These are phyloP conservation scores for Brachyopa scutellaris DNA, from an alignment of 2,888 invertebrate genomes.

Conservation along the genomic window DNA sequence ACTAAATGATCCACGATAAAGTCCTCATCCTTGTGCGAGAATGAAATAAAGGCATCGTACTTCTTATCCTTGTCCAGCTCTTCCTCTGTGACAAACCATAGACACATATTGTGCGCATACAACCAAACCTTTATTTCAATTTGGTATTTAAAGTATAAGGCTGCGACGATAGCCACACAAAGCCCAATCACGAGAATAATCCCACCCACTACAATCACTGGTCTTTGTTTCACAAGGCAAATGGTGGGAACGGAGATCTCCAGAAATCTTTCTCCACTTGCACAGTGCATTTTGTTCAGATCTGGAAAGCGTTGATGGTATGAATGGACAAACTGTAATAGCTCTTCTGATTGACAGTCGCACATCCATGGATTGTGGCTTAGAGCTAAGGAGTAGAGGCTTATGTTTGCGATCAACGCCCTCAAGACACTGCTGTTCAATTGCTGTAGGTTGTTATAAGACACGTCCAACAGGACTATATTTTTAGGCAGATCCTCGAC, in stretches of 20 bases:
- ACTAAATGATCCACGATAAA: slow-evolving; percentile 86
- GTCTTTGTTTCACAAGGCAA: slow-evolving; percentile 80
- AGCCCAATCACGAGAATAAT: slow-evolving; percentile 82
- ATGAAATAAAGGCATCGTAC: slow-evolving; percentile 92
- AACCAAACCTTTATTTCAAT: slow-evolving; percentile 87
- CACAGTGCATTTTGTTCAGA: slow-evolving; percentile 77
- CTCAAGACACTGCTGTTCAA: slow-evolving; percentile 81
- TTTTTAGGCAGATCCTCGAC: slow-evolving; percentile 81
- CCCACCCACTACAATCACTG: slow-evolving; percentile 80
- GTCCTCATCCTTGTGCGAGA: slow-evolving; percentile 89
- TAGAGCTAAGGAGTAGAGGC: slow-evolving; percentile 83
- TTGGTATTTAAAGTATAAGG: slow-evolving; percentile 84
- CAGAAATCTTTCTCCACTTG: slow-evolving; percentile 73
- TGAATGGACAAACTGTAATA: slow-evolving; percentile 84
- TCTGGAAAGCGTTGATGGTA: slow-evolving; percentile 79
- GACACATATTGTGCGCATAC: slow-evolving; percentile 84
- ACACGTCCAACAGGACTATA: slow-evolving; percentile 83
- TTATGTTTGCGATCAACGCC: slow-evolving; percentile 81
- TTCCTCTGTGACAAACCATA: slow-evolving; percentile 86
- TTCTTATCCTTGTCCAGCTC: slow-evolving; percentile 86
- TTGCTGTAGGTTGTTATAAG: slow-evolving; percentile 83
- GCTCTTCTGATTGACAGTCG: slow-evolving; percentile 85
- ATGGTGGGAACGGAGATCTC: slow-evolving; percentile 79
- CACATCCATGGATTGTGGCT: slow-evolving; percentile 88
- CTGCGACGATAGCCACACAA: slow-evolving; percentile 81